phyloP scores from a whole-genome alignment of 2,888 invertebrate species.

The Lordiphosa fenestrarum region DNA sequence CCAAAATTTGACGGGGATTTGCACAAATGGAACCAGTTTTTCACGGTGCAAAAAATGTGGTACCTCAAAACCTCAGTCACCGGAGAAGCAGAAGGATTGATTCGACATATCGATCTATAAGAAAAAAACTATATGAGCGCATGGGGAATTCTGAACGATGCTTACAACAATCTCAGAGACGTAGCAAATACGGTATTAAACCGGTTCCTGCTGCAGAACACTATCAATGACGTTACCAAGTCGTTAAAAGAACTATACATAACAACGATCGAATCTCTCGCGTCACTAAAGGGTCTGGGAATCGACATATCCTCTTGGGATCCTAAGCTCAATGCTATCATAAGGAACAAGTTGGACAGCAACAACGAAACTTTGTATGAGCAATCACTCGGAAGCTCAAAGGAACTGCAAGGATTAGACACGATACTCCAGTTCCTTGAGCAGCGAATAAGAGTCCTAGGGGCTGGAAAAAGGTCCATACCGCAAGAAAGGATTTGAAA shows the following conservation, averaged over 20 bases:
- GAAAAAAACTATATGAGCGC: neutral
- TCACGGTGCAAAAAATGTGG: conserved; percentile 1
- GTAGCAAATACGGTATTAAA: neutral
- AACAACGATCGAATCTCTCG: neutral
- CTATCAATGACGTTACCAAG: neutral
- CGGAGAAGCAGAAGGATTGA: neutral
- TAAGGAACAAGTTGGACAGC: neutral
- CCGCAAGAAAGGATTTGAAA: no score
- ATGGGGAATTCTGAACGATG: neutral
- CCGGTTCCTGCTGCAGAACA: neutral
- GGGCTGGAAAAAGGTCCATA: neutral
- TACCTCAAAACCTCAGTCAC: neutral
- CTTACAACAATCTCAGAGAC: neutral
- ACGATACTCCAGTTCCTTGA: conserved; percentile 6
- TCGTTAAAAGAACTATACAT: neutral
- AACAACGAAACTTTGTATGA: conserved; percentile 1
- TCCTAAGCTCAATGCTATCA: neutral
- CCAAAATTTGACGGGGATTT: no score
- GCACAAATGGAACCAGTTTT: neutral
- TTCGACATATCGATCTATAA: neutral
- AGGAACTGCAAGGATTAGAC: neutral
- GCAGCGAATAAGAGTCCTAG: neutral
- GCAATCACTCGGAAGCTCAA: conserved; percentile 1
- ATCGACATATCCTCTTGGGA: neutral
- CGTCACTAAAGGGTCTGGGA: neutral